Conservation (phyloP, 2,113 vertebrate genomes). For the Pterocles orientalis region DNA sequence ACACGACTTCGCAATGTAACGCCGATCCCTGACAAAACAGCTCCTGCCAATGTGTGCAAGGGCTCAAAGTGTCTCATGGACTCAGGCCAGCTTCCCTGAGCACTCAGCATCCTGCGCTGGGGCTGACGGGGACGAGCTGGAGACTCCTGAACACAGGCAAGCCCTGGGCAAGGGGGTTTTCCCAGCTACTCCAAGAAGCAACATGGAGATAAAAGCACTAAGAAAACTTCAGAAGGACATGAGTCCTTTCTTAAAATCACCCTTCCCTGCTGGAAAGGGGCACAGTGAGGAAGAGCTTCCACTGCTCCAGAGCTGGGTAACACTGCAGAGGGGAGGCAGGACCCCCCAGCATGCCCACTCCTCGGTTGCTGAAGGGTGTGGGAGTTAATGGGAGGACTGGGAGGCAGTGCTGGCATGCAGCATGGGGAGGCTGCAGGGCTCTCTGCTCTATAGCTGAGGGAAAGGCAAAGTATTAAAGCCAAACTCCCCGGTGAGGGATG, state of each 20-base stretch:
- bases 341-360: neutral
- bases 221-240: neutral
- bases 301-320: neutral
- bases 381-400: neutral
- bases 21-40: rapidly evolving
- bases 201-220: neutral
- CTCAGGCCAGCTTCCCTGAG: neutral
- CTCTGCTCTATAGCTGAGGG: neutral
- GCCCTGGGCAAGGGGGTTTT: neutral
- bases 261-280: neutral
- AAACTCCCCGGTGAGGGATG: neutral
- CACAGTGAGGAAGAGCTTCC: rapidly evolving
- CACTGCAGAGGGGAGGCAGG: neutral
- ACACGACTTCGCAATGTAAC: rapidly evolving
- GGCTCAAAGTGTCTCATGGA: rapidly evolving
- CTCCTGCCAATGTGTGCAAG: too few relatives aligned
- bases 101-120: rapidly evolving
- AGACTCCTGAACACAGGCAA: neutral
- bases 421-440: neutral
- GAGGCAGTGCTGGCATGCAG: neutral
- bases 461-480: neutral
- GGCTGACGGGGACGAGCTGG: rapidly evolving
- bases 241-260: neutral
- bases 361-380: neutral
- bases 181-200: neutral